Base-by-base conservation (phyloP, 1,140 invertebrate species). In the Pogonomyrmex californicus region DNA sequence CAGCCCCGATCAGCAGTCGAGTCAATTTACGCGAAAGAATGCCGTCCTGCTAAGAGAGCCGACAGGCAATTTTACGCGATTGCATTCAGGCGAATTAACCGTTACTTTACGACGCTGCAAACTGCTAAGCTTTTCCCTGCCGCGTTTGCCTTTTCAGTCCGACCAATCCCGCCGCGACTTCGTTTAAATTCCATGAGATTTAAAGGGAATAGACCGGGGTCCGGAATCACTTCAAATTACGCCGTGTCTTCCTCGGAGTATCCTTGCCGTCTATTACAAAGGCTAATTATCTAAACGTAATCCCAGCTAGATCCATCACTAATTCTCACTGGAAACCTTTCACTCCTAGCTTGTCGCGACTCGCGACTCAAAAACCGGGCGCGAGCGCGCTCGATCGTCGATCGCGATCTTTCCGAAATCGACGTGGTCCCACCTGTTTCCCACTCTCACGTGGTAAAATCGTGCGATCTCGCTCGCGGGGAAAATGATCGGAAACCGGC, bases 91-190 rank as follows among this genome's bases (percentile, higher is more conserved):
- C 68, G 41, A 83, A 62, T 49, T 62, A 60, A 83, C 44, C 41
- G 68, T 83, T 75, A 83, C 30, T 73, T 60, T 71, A 60, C 51
- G 68, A 82, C 30, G 66, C 23, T 71, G 66, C 17, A 38, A 82
- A 41, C 17, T 60, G 30, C 23, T 36, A 66, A 66, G 68, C 62
- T 70, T 38, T 58, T 73, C 30, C n/a, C 75, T 47, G 30, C 12
- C 38, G 23, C 33, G 36, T 62, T 49, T 49, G 12, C 30, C 41
- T 82, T 73, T 73, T 82, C 38, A 60, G 36, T 9, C 17, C 23
- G 14, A 7, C 38, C 5, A 51, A 51, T 60, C 47, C 23, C 2
- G 1, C 2, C n/a, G 30, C 33, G 49, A 41, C 23, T 71, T 33
- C 10, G 44, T 41, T 65, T 56, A 70, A 81, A 71, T 51, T 10